Conservation (phyloP, 2,113 vertebrate species). For the Pseudopodoces humilis region DNA sequence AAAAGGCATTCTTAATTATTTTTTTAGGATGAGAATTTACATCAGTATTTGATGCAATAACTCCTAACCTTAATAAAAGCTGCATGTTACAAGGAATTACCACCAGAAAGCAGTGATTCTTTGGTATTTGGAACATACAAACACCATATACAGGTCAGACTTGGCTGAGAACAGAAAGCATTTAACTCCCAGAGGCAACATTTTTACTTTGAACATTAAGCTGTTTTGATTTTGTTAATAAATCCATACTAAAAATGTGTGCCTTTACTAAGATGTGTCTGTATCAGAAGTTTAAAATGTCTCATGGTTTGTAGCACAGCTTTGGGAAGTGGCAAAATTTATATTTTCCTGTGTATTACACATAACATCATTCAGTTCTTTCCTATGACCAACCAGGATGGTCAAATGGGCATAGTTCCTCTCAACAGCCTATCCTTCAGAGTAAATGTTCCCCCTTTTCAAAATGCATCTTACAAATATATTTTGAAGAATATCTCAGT, state of each 20-base stretch:
- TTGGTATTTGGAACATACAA: slow-evolving; percentile 48
- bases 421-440: not conserved
- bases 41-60: slow-evolving; percentile 61
- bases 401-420: not conserved
- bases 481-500: not conserved
- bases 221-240: slow-evolving; percentile 65
- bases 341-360: not conserved
- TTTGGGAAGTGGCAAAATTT: not conserved
- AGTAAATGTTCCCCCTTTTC: not conserved
- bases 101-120: slow-evolving; percentile 38
- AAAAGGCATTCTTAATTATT: slow-evolving; percentile 32
- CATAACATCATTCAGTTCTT: not conserved
- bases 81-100: slow-evolving; percentile 54
- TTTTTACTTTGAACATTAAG: slow-evolving; percentile 64
- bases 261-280: not conserved
- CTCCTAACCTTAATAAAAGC: slow-evolving; percentile 67
- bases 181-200: slow-evolving; percentile 51
- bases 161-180: slow-evolving; percentile 51
- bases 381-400: not conserved
- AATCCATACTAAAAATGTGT: slow-evolving; percentile 51
- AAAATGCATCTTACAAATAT: not conserved
- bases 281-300: not conserved
- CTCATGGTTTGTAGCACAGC: not conserved
- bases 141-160: not conserved
- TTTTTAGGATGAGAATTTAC: slow-evolving; percentile 54